These are phyloP conservation scores for Brachionus paranguensis DNA, from an alignment of 1,140 invertebrate genomes.

Conservation along the genomic window DNA sequence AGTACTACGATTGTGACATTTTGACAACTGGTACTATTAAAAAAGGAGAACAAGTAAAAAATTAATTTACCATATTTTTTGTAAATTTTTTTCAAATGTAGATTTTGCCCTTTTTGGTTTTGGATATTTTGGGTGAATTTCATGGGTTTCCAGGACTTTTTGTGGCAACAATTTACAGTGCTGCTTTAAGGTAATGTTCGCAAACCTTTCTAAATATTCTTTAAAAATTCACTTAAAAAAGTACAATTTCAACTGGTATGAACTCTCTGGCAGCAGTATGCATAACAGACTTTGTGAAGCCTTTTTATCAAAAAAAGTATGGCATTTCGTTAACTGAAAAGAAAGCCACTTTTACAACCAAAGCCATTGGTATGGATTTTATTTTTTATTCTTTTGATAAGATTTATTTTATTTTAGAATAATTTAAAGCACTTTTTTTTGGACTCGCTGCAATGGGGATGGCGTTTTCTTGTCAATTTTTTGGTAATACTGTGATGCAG, in stretches of 20 bases:
- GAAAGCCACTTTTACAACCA: not conserved
- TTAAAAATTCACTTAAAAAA: slow-evolving; percentile 48
- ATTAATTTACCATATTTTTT: not conserved
- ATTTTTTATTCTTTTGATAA: not conserved
- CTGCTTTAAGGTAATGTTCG: slow-evolving; percentile 65
- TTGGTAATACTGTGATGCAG: slow-evolving; percentile 46
- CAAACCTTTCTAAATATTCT: not conserved
- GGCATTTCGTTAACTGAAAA: not conserved
- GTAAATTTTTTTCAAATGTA: not conserved
- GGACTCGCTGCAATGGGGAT: slow-evolving; percentile 47
- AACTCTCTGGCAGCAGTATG: slow-evolving; percentile 84
- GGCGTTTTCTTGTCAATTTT: slow-evolving; percentile 45
- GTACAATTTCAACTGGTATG: slow-evolving; percentile 81
- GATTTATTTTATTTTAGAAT: slow-evolving; percentile 63
- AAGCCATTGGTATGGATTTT: not conserved
- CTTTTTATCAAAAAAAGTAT: not conserved
- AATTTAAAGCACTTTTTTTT: slow-evolving; percentile 53
- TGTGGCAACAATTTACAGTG: slow-evolving; percentile 77
- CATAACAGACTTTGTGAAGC: slow-evolving; percentile 65
- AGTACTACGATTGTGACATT: slow-evolving; percentile 42
- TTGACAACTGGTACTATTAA: not conserved
- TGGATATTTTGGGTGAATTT: slow-evolving; percentile 67
- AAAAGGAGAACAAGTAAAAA: slow-evolving; percentile 50
- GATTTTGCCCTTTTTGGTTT: slow-evolving; percentile 73
- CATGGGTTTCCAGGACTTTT: slow-evolving; percentile 77